Base-by-base conservation (phyloP, 1,140 invertebrate species). In the Glossosoma conforme region DNA sequence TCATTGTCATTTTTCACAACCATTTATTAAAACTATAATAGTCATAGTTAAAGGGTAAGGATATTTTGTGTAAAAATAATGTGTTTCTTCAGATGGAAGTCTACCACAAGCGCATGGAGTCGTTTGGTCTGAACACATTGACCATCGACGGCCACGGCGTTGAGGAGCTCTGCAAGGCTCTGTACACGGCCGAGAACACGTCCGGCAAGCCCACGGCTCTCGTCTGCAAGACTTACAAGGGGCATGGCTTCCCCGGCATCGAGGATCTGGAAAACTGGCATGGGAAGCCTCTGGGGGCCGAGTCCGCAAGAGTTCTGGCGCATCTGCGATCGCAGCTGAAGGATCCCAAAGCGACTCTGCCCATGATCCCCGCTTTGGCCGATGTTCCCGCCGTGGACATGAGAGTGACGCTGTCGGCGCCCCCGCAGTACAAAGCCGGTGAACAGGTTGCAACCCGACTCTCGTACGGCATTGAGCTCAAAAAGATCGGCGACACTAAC, bases 101-200 rank as follows among this genome's bases (percentile, higher is more conserved):
- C 1, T 98, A 98, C 66, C 80, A 87, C 17, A 85, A 87, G 46
- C 83, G 96, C 42, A 70, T 93, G 14, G 90, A 94, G 63, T 81
- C 93, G 19, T 99, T 99, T 74, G 97, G 94, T 44, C 86, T 89
- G 60, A 85, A 99, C 68, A 83, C 93, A 0, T 75, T 95, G 52
- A 87, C 97, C 32, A 89, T 99, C 22, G 95, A 99, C 77, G 97
- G 97, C 0, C 97, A 99, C 66, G 87, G 97, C 68, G 84, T 99
- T 20, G 86, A 89, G 52, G 91, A 89, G 67, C 71, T 98, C 17
- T 84, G 82, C 61, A 95, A 90, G 68, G 89, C 90, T 1, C 89
- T 95, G 63, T 82, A 94, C 63, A 82, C 87, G 66, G 91, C 91
- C 1, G 74, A 84, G 19, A 69, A 69, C 18, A 85, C 82, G 0